These are phyloP conservation scores for Benthosema pterotum DNA, from an alignment of 2,797 vertebrate genomes.

Conservation along the genomic window DNA sequence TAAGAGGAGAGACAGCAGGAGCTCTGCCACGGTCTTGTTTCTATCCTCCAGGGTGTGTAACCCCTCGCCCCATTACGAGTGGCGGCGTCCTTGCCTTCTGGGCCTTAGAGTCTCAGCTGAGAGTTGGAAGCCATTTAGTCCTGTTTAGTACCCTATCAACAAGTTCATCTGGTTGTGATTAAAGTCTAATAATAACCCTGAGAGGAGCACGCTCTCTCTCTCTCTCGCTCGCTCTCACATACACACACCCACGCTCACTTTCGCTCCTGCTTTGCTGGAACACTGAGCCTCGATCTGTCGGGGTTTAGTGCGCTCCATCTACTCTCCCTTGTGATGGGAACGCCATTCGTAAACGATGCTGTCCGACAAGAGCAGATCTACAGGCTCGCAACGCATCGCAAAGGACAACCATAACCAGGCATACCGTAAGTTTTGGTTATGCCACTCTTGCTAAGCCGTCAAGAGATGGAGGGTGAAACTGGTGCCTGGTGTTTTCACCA, in stretches of 20 bases:
- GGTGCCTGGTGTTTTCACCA: constrained; percentile 5
- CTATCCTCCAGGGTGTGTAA: too few relatives aligned
- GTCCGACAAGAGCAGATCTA: too few relatives aligned
- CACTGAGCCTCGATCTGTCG: constrained; percentile 56
- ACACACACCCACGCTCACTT: constrained; percentile 14
- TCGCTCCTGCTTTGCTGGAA: constrained; percentile 22
- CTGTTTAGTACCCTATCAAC: constrained; percentile 54
- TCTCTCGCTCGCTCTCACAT: background rate
- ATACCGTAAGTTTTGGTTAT: background rate
- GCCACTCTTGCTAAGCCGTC: constrained; percentile 23
- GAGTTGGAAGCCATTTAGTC: constrained; percentile 42
- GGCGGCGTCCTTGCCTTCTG: too few relatives aligned
- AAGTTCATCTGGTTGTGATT: constrained; percentile 60
- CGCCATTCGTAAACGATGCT: constrained; percentile 37
- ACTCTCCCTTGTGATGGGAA: constrained; percentile 50
- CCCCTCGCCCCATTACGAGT: too few relatives aligned
- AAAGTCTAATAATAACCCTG: constrained; percentile 51
- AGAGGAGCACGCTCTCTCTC: background rate
- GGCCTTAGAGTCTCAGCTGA: background rate
- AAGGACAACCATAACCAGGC: too few relatives aligned
- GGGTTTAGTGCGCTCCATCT: constrained; percentile 40
- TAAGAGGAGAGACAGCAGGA: too few relatives aligned
- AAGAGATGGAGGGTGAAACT: constrained; percentile 15
- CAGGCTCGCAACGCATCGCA: too few relatives aligned
- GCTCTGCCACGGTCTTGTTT: too few relatives aligned